Conservation (phyloP, 2,888 invertebrate species). For the Luffia ferchaultella region DNA sequence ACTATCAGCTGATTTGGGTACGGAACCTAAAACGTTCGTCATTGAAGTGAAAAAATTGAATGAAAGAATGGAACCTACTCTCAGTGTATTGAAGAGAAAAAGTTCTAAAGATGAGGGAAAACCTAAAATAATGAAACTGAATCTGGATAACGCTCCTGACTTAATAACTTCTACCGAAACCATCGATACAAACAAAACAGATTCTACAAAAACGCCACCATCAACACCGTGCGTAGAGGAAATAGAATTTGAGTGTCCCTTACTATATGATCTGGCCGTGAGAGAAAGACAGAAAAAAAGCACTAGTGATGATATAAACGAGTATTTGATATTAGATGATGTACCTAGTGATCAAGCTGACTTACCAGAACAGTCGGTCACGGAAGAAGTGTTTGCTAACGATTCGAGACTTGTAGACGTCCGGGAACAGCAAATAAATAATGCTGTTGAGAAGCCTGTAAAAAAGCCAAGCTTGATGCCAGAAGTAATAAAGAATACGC, state of each 20-base stretch:
- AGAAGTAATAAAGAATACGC: conserved; percentile 2
- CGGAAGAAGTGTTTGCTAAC: conserved; percentile 18
- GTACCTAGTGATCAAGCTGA: conserved; percentile 35
- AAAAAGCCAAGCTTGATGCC: conserved; percentile 1
- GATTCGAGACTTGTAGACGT: conserved; percentile 4
- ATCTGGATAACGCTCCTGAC: conserved; percentile 26
- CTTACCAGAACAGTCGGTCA: conserved; percentile 40
- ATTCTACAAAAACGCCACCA: conserved; percentile 22
- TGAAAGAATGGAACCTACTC: conserved; percentile 42
- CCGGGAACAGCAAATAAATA: conserved; percentile 4
- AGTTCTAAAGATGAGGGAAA: conserved; percentile 23
- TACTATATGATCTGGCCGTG: conserved; percentile 22
- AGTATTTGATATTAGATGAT: conserved; percentile 40
- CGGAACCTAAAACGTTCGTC: conserved; percentile 46
- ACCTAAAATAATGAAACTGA: conserved; percentile 22
- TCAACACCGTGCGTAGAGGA: conserved; percentile 22
- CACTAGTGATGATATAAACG: conserved; percentile 27
- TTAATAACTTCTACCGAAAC: conserved; percentile 25
- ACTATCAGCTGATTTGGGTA: conserved; percentile 28
- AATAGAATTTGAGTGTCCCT: conserved; percentile 21
- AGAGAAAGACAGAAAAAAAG: conserved; percentile 22
- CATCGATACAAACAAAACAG: conserved; percentile 15
- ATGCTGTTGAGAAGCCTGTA: conserved; percentile 1
- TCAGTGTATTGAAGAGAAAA: conserved; percentile 37
- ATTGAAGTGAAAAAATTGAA: conserved; percentile 42